Evolutionary conservation across 2,888 invertebrate genomes (phyloP).

Genomic region (Hedychridium roseum): DNA sequence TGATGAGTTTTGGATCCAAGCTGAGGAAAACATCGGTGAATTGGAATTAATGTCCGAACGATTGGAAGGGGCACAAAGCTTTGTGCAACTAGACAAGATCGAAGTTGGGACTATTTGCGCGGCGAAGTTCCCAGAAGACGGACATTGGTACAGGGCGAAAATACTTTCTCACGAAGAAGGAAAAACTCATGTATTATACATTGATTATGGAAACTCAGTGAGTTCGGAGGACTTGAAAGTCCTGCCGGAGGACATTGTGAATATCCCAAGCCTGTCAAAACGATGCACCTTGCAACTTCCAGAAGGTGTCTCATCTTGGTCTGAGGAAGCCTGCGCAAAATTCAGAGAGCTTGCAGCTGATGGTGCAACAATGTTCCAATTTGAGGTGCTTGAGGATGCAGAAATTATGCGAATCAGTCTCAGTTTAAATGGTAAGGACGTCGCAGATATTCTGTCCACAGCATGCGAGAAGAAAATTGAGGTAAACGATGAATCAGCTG

Average conservation of each 20-base stretch:
- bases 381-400: conserved; percentile 73
- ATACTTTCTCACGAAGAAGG: conserved; percentile 67
- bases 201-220: conserved; percentile 75
- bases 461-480: background rate
- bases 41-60: conserved; percentile 70
- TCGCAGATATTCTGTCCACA: conserved; percentile 68
- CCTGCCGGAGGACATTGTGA: conserved; percentile 70
- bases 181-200: conserved; percentile 71
- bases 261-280: conserved; percentile 69
- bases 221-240: conserved; percentile 68
- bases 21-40: conserved; percentile 63
- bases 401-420: conserved; percentile 74
- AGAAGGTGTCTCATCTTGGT: conserved; percentile 70
- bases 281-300: conserved; percentile 72
- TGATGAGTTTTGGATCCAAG: conserved; percentile 57
- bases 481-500: too few relatives aligned
- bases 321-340: conserved; percentile 70
- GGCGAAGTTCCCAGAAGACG: conserved; percentile 73
- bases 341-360: conserved; percentile 75
- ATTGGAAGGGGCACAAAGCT: conserved; percentile 67
- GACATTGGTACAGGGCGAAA: conserved; percentile 74
- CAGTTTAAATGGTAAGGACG: conserved; percentile 69
- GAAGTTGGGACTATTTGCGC: conserved; percentile 71
- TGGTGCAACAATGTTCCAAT: conserved; percentile 75
- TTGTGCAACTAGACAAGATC: conserved; percentile 65